phyloP scores from a whole-genome alignment of 2,888 invertebrate species.

The Erynnis tages region DNA sequence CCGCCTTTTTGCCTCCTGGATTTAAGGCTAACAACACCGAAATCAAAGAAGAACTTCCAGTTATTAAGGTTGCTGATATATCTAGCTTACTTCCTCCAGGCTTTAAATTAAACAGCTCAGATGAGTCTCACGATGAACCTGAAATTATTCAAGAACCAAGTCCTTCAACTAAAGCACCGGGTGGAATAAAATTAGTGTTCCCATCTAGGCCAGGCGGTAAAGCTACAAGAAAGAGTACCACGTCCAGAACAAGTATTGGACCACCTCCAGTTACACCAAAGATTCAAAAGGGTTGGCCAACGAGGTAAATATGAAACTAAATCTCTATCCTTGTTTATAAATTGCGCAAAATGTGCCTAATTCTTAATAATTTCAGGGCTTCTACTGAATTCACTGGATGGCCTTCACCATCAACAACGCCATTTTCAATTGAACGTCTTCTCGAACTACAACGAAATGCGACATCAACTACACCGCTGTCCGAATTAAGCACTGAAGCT shows the following conservation, averaged over 20 bases:
- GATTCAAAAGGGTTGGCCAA: slow-evolving; percentile 93
- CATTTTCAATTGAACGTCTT: slow-evolving; percentile 91
- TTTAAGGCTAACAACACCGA: slow-evolving; percentile 67
- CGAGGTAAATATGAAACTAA: slow-evolving; percentile 84
- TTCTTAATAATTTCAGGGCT: slow-evolving; percentile 84
- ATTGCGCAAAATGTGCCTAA: too few species aligned
- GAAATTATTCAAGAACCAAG: slow-evolving; percentile 40
- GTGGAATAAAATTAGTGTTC: slow-evolving; percentile 87
- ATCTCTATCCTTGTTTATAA: too few species aligned
- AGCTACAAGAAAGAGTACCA: slow-evolving; percentile 79
- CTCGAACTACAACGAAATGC: slow-evolving; percentile 85
- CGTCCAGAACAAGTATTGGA: slow-evolving; percentile 77
- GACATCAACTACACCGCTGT: slow-evolving; percentile 77
- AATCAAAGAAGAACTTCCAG: slow-evolving; percentile 38
- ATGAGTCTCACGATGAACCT: slow-evolving; percentile 40
- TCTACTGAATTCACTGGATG: slow-evolving; percentile 95
- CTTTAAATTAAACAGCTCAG: slow-evolving; percentile 69
- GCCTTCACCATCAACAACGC: slow-evolving; percentile 94
- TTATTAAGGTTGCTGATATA: slow-evolving; percentile 72
- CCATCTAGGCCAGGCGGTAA: slow-evolving; percentile 89
- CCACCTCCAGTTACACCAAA: slow-evolving; percentile 80
- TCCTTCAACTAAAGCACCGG: slow-evolving; percentile 62
- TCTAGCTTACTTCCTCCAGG: slow-evolving; percentile 84
- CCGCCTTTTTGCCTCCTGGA: slow-evolving; percentile 84
- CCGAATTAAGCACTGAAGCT: slow-evolving; percentile 66